These are phyloP conservation scores for Anguilla rostrata DNA, from an alignment of 2,113 vertebrate species.

Conservation along the genomic window DNA sequence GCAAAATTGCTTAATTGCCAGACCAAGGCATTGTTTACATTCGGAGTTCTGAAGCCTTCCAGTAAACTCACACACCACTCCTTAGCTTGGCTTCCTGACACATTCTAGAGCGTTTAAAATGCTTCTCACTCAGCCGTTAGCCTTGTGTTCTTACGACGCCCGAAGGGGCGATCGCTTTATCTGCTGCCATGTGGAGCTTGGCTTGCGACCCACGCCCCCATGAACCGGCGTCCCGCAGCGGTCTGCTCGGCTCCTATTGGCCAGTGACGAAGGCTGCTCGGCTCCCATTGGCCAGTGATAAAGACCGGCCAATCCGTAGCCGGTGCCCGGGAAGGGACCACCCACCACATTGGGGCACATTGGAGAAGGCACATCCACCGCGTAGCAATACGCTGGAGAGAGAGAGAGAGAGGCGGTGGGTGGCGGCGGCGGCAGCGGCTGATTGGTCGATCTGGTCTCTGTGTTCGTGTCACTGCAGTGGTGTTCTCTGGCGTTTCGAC, in stretches of 20 bases:
- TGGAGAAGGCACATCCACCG: not conserved
- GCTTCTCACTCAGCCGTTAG: not conserved
- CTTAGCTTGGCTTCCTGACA: not conserved
- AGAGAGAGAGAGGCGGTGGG: not conserved
- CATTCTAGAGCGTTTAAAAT: not conserved
- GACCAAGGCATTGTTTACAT: conserved; percentile 46
- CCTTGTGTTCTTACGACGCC: not conserved
- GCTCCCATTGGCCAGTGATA: too few species aligned
- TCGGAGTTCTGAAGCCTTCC: conserved; percentile 25
- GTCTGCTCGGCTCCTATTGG: too few species aligned
- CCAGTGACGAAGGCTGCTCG: too few species aligned
- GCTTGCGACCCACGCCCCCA: too few species aligned
- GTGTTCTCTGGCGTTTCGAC: not conserved
- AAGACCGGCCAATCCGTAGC: not conserved
- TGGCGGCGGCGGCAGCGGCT: not conserved
- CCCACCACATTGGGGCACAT: not conserved
- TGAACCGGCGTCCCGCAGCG: too few species aligned
- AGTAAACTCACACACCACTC: not conserved
- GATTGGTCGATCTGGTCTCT: not conserved
- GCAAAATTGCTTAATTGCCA: conserved; percentile 28
- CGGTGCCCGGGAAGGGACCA: not conserved
- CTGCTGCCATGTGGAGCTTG: too few species aligned
- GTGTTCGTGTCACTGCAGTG: conserved; percentile 3
- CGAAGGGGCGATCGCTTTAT: not conserved
- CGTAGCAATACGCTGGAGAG: not conserved